Evolutionary conservation across 2,797 vertebrate species (phyloP), one percentile per base, ranked within the genome.

Genomic region (Micrastur ruficollis): DNA sequence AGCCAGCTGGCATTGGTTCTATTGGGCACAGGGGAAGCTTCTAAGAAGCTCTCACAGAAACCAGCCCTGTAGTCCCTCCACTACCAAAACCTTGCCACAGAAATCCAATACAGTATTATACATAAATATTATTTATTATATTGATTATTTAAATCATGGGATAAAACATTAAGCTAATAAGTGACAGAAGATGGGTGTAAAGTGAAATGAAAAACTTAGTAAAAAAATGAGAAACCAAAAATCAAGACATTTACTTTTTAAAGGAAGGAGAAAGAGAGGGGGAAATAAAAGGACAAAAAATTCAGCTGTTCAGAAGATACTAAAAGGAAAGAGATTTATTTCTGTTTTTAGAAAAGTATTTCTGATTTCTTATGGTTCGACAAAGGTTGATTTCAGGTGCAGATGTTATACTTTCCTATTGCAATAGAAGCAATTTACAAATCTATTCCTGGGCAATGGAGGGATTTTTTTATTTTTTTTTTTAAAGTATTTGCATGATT

Each of bases 401-500:
- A 93, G 46, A 81, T 95, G 74, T 89, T 91, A 93, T 92, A 96
- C 83, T 96, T 95, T 76, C 72, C 14, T 92, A 66, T 53, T 89
- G 23, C 49, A 82, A 34, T 29, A 88, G 74, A 94, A 96, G 90
- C 58, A 96, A 96, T 95, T 96, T 94, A 85, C 65, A 96, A 91
- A 95, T 96, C 89, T 95, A 65, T 97, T 95, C 89, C 81, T 88
- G 80, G 82, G 68, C 97, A 97, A 92, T 34, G 22, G 42, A 42
- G 15, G 42, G 42, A 42, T 42, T 42, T 42, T 42, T 42, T 42
- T 16, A 16, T 42, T 42, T 42, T 36, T 42, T 42, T 20, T 92
- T 92, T 92, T 67, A 70, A 61, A 22, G 49, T 95, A 97, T 98
- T 97, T 97, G 83, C 95, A 96, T 90, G 86, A 97, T 97, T 92